A percentile compares a stretch with the other conserved stretches of the same genome.
These are phyloP conservation scores for Crypturellus undulatus DNA, from an alignment of 2,113 vertebrate species.

Conservation along the genomic window DNA sequence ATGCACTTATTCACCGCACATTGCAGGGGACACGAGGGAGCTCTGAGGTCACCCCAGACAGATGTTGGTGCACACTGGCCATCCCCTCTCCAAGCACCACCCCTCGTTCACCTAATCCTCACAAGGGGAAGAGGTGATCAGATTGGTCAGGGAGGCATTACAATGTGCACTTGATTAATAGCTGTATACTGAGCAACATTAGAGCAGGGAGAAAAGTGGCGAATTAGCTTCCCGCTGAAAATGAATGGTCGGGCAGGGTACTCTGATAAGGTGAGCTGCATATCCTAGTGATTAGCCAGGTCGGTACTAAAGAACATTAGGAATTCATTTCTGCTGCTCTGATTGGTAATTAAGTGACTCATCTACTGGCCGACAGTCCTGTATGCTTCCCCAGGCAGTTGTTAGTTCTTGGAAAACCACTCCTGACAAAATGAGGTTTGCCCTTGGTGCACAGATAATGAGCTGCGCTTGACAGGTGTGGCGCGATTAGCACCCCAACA, in stretches of 20 bases:
- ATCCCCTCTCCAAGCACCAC: neutral
- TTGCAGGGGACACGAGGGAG: neutral
- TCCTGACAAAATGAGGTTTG: constrained; percentile 92
- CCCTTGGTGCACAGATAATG: constrained; percentile 93
- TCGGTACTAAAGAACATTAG: constrained; percentile 77
- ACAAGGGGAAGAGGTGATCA: neutral
- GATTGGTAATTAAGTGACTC: constrained; percentile 96
- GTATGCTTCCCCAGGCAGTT: constrained; percentile 84
- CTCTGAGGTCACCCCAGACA: neutral
- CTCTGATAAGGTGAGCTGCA: constrained; percentile 41
- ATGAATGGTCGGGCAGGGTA: neutral
- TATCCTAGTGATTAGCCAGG: constrained; percentile 49
- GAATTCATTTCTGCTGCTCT: constrained; percentile 80
- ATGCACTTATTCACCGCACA: neutral
- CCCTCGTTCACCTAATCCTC: constrained; percentile 7
- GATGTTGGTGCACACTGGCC: neutral
- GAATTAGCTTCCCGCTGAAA: neutral
- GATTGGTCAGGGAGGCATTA: neutral
- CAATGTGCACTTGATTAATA: constrained; percentile 13
- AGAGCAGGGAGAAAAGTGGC: neutral
- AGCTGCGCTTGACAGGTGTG: constrained; percentile 94
- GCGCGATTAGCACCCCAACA: constrained; percentile 84
- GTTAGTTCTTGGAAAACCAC: constrained; percentile 87
- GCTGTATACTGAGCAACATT: neutral
- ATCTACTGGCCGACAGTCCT: constrained; percentile 88